Percentiles rank a stretch among this genome's conserved stretches.
These are phyloP conservation scores for Temnothorax curvispinosus DNA, from an alignment of 1,140 invertebrate species.

Conservation along the genomic window DNA sequence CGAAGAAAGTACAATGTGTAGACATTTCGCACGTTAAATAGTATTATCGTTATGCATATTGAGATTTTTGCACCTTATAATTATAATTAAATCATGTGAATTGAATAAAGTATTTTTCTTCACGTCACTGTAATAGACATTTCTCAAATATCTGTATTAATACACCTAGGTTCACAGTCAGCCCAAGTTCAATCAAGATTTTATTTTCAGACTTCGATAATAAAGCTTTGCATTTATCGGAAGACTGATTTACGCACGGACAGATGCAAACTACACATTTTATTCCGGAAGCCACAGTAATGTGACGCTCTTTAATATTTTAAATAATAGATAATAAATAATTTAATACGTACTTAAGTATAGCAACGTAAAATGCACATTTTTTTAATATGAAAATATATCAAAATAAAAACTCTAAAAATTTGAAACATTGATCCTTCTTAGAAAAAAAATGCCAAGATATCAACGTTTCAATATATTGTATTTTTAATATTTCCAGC, in stretches of 20 bases:
- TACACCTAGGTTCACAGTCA: background rate
- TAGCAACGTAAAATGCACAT: background rate
- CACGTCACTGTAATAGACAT: background rate
- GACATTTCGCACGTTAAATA: background rate
- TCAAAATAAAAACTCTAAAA: background rate
- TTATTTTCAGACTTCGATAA: constrained; percentile 23
- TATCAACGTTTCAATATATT: background rate
- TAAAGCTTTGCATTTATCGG: constrained; percentile 39
- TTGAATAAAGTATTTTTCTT: constrained; percentile 9
- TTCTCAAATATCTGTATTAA: background rate
- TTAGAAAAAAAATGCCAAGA: background rate
- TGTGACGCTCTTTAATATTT: background rate
- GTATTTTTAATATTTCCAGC: constrained; percentile 19
- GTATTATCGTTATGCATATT: background rate
- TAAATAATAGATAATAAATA: constrained; percentile 11
- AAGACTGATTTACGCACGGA: constrained; percentile 55
- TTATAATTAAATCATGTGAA: background rate
- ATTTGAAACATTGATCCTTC: background rate
- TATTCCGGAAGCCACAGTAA: background rate
- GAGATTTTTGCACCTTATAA: constrained; percentile 9
- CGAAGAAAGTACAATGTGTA: background rate
- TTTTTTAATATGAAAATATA: constrained; percentile 11
- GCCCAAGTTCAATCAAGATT: constrained; percentile 41
- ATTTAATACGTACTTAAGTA: constrained; percentile 20
- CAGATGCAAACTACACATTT: constrained; percentile 38